phyloP scores from a whole-genome alignment of 2,113 vertebrate genomes.

The Thermophis baileyi region DNA sequence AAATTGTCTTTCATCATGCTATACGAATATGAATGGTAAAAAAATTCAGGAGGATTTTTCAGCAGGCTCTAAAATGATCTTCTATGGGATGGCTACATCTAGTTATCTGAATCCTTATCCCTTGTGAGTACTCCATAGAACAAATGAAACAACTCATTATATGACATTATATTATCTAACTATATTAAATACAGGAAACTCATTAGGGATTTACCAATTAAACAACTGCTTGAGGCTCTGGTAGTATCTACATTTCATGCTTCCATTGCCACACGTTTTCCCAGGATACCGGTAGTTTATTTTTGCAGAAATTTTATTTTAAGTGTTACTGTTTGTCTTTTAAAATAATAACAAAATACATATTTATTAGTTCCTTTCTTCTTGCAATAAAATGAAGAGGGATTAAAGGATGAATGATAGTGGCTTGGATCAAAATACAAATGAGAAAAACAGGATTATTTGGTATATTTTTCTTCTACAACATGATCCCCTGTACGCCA shows the following conservation, averaged over 20 bases:
- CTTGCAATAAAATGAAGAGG: slow-evolving; percentile 10
- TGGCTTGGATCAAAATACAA: neutral
- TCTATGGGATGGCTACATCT: neutral
- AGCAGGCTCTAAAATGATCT: neutral
- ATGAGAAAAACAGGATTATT: neutral
- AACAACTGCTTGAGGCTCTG: neutral
- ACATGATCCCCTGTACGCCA: neutral
- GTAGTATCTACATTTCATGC: neutral
- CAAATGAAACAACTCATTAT: neutral
- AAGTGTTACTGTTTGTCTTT: neutral
- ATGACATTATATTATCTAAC: neutral
- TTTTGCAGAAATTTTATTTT: neutral
- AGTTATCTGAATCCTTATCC: neutral
- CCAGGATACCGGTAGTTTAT: neutral
- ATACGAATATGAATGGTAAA: neutral
- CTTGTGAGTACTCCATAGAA: neutral
- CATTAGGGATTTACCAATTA: neutral
- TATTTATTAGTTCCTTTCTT: neutral
- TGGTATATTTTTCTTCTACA: neutral
- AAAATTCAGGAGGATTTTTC: neutral
- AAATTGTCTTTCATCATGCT: neutral
- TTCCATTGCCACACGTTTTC: neutral
- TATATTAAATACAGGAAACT: neutral
- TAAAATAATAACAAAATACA: slow-evolving; percentile 18
- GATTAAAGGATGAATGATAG: slow-evolving; percentile 17